Evolutionary conservation across 35 echinoderm and acorn worm genomes (phyloP).

Genomic region (Nesometra sesokonis): DNA sequence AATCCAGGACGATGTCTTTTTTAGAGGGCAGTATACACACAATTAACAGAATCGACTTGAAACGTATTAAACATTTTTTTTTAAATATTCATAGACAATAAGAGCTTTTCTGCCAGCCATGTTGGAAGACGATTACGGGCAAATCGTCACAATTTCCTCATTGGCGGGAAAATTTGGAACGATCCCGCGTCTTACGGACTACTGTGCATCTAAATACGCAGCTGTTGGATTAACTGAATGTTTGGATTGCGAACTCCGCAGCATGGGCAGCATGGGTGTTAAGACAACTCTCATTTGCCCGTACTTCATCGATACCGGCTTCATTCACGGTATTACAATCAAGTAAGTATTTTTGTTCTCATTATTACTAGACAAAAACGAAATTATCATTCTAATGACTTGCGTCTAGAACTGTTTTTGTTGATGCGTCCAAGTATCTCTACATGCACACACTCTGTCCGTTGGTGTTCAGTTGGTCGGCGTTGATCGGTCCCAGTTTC

Average conservation of each 20-base stretch:
- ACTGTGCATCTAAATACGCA: constrained; percentile 72
- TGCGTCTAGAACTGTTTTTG: too few relatives aligned
- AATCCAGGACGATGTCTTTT: too few relatives aligned
- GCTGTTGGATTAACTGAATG: constrained; percentile 54
- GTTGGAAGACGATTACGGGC: constrained; percentile 67
- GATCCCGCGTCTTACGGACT: constrained; percentile 56
- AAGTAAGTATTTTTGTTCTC: constrained; percentile 43
- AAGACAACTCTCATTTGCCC: constrained; percentile 75
- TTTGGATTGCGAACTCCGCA: constrained; percentile 36
- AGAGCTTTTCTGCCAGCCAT: constrained; percentile 82
- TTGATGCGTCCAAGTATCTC: too few relatives aligned
- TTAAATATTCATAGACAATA: constrained; percentile 40
- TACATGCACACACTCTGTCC: too few relatives aligned
- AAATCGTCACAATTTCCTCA: constrained; percentile 73
- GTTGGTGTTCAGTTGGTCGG: too few relatives aligned
- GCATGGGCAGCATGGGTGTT: constrained; percentile 30
- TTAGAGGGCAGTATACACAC: too few relatives aligned
- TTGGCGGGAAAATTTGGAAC: constrained; percentile 38
- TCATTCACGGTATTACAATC: constrained; percentile 67
- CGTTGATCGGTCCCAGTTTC: too few relatives aligned
- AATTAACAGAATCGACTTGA: too few relatives aligned
- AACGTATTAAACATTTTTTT: too few relatives aligned
- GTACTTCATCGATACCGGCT: constrained; percentile 67
- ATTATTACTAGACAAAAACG: too few relatives aligned
- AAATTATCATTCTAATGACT: too few relatives aligned